Evolutionary conservation across 2,113 vertebrate genomes (phyloP).

Genomic region (Vidua chalybeata): DNA sequence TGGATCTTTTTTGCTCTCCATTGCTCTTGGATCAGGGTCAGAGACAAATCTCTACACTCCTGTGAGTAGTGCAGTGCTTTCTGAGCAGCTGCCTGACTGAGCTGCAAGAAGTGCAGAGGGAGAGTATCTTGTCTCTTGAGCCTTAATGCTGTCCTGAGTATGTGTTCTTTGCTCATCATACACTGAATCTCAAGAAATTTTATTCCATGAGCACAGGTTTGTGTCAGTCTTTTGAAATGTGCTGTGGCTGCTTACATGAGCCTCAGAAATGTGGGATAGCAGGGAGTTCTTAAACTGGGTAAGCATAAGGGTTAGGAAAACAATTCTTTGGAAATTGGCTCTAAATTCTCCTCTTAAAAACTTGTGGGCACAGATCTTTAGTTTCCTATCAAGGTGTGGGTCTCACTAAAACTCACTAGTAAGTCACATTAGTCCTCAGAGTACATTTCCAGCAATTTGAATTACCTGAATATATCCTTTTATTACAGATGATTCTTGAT

Average conservation of each 20-base stretch:
- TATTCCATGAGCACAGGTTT: not conserved
- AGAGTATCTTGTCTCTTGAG: not conserved
- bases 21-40: not conserved
- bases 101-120: not conserved
- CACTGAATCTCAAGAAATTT: not conserved
- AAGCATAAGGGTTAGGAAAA: not conserved
- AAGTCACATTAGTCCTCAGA: not conserved
- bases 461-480: slow-evolving; percentile 15
- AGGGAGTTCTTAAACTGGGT: not conserved
- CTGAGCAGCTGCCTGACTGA: not conserved
- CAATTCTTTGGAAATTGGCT: not conserved
- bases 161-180: rapidly evolving
- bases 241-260: not conserved
- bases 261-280: not conserved
- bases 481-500: slow-evolving; percentile 6
- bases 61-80: not conserved
- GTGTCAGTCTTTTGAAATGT: not conserved
- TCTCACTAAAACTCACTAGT: not conserved
- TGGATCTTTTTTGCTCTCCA: not conserved
- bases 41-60: not conserved
- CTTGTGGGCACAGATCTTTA: not conserved
- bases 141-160: not conserved
- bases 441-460: slow-evolving; percentile 21
- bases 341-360: not conserved
- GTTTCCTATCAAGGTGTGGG: not conserved